A percentile compares a stretch with the other conserved stretches of the same genome.
Conservation (phyloP, 1,140 invertebrate genomes). For the Pantala flavescens region DNA sequence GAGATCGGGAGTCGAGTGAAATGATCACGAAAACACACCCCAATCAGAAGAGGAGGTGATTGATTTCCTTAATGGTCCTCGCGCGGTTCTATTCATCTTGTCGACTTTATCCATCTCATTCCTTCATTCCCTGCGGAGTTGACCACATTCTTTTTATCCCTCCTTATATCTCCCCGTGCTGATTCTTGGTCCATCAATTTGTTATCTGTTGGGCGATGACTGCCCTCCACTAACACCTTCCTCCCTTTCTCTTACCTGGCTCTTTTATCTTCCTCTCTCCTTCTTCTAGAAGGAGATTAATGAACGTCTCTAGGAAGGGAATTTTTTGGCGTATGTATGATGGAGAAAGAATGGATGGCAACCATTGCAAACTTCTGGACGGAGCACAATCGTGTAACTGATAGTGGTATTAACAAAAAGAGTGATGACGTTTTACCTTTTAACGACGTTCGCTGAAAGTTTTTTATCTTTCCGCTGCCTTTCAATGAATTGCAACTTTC, state of each 20-base stretch:
- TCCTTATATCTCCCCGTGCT: background rate
- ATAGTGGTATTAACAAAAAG: too few species aligned
- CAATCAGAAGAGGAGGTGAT: background rate
- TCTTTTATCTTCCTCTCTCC: background rate
- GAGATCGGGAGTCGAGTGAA: too few species aligned
- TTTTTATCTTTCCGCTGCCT: too few species aligned
- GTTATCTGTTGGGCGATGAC: background rate
- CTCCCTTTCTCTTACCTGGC: background rate
- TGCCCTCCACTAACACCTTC: background rate
- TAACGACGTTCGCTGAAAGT: too few species aligned
- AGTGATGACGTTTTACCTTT: too few species aligned
- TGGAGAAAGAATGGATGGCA: too few species aligned
- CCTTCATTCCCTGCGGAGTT: background rate
- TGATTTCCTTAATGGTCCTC: background rate
- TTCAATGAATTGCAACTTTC: too few species aligned
- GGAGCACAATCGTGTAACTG: too few species aligned
- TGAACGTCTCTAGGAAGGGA: background rate
- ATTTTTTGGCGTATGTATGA: too few species aligned
- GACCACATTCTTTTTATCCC: background rate
- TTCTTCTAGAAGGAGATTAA: background rate
- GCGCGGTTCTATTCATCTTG: background rate
- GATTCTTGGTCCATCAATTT: background rate
- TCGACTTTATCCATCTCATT: background rate
- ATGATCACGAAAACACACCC: too few species aligned
- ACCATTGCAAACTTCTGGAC: too few species aligned